Base-by-base conservation (phyloP, 2,113 vertebrate genomes). In the Ageneiosus marmoratus region DNA sequence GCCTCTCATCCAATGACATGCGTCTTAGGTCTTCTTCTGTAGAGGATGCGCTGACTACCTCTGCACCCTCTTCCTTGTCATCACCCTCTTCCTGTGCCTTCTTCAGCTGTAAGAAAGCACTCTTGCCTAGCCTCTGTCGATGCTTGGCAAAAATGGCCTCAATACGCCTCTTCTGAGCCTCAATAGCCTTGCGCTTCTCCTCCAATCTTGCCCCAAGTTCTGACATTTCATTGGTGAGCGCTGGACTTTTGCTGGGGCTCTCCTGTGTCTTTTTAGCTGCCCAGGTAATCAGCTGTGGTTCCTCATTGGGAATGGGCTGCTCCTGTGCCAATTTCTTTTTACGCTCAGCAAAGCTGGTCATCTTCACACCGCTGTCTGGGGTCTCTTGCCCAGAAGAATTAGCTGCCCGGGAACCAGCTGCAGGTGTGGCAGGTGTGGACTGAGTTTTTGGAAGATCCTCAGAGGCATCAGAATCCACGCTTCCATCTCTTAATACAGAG, bases 131-230 rank as follows among this genome's bases (percentile, higher is more conserved):
- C 9, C 94, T 93, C 85, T 99, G 96, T 1, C 97, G 93, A 84
- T 98, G 97, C 84, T 97, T 96, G 82, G 96, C 94, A 77, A 98
- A 99, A 56, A 99, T 97, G 84, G 96, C 96, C 83, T 99, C 97
- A 2, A 99, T 98, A 1, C 97, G 93, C 13, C 95, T 96, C 83
- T 99, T 99, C 87, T 99, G 97, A 0, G 97, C 96, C 87, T 99
- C 97, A 0, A 99, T 99, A 63, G 97, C 97, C 16, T 93, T 93
- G 0, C 97, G 93, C 11, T 97, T 98, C 86, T 98, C 97, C 86
- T 97, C 97, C 67, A 99, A 88, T 0, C 97, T 93, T 0, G 89
- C 95, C 0, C 96, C 95, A 4, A 99, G 90, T 82, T 98, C 95
- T 0, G 89, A 92, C 96, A 98, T 95, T 81, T 98, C 97, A 0